Evolutionary conservation across 2,113 vertebrate species (phyloP), one percentile per base, ranked within the genome.

Genomic region (Strix aluco): DNA sequence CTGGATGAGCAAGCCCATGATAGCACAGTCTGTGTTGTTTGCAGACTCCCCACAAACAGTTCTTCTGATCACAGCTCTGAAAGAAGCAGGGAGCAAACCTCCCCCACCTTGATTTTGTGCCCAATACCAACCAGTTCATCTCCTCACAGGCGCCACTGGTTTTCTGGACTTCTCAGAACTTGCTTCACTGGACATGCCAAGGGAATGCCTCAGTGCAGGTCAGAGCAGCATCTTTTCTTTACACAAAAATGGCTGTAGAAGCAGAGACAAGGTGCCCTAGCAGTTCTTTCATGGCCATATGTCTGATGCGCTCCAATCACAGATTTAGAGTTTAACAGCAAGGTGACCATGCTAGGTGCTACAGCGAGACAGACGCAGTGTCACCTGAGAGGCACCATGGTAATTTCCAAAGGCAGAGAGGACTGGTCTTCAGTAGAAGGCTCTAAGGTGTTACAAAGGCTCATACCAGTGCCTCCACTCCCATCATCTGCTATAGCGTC

Each of bases 401-500:
- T 13, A 27, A 42, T 29, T n/a, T 57, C 58, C 34, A 61, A 69
- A 77, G 75, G 40, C 54, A 93, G 36, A 11, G 79, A 70, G 62
- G 42, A 62, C 34, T 73, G 22, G 36, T 47, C 16, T 42, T 52
- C 89, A 79, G 54, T 3, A 78, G 46, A 81, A 74, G 22, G 32
- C 32, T 74, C 55, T 15, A 27, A 36, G 42, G 23, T 71, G 15
- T 36, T 67, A 52, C 27, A 57, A 69, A 67, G 40, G 36, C 29
- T 81, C 67, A 46, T 19, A 65, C 13, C 19, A 32, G 10, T 42
- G 26, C 11, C 30, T 49, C 22, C 46, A 21, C 36, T 88, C 17
- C 10, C 30, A 9, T 38, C 14, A 1, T 16, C 55, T 47, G 19
- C 46, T 25, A 1, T 2, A 67, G 16, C 1, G 1, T 27, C 46